Evolutionary conservation across 2,797 vertebrate species (phyloP).

Genomic region (Avahi laniger): DNA sequence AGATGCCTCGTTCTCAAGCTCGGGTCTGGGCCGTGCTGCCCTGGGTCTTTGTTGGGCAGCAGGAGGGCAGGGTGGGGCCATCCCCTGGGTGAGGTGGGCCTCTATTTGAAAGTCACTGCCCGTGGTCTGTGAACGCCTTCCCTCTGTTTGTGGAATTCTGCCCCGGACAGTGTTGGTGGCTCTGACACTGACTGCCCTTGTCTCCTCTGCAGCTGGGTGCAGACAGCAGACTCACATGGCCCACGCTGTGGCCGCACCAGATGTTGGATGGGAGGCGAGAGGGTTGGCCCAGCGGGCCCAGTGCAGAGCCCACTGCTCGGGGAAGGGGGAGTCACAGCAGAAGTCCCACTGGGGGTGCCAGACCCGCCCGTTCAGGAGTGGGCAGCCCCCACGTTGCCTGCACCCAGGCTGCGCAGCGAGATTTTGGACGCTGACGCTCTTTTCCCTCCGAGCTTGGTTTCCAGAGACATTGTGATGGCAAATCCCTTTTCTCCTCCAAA

Average conservation of each 20-base stretch:
- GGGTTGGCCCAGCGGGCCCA: rapidly evolving
- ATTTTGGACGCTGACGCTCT: not conserved
- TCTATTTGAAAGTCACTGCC: not conserved
- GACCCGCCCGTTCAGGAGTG: not conserved
- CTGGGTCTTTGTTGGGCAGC: not conserved
- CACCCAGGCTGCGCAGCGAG: not conserved
- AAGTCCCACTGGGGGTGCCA: rapidly evolving
- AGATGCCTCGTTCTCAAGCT: not conserved
- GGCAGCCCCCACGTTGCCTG: not conserved
- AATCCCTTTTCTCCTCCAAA: not conserved
- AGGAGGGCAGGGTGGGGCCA: not conserved
- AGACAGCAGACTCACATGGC: not conserved
- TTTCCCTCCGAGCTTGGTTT: not conserved
- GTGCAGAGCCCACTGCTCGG: not conserved
- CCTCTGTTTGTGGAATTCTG: not conserved
- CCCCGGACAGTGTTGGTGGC: not conserved
- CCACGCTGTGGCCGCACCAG: not conserved
- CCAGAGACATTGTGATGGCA: not conserved
- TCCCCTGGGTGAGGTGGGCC: too few relatives aligned
- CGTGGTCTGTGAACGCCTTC: not conserved
- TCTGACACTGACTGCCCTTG: not conserved
- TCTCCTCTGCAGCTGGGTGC: not conserved
- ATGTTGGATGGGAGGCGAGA: not conserved
- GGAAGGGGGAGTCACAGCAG: not conserved
- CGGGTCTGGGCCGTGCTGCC: not conserved